Evolutionary conservation across 1,140 invertebrate genomes (phyloP), one percentile per base, ranked within the genome.

Genomic region (Atta colombica): DNA sequence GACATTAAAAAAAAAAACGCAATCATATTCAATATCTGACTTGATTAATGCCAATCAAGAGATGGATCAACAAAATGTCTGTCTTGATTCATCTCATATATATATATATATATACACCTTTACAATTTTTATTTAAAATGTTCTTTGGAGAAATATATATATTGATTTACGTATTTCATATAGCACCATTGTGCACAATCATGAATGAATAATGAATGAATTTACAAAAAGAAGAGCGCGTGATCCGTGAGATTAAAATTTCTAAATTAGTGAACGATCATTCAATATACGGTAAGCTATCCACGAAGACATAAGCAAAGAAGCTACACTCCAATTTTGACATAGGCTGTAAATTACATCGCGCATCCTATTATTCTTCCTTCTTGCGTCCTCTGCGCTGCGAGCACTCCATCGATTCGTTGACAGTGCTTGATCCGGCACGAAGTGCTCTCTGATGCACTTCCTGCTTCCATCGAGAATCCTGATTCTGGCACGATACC

Each of bases 401-500:
- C 53, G 68, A 82, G 68, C 55, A 51, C 80, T 77, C 49, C 45
- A 53, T 85, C 74, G 82, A 78, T 85, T 58, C 82, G 58, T 65
- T 71, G 85, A 82, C 77, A 72, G 49, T 82, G 51, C 85, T 69
- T 69, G 66, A 84, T 84, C 68, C 69, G 69, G 80, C 45, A 72
- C 55, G 68, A 49, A 87, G 78, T 74, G 80, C 80, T 49, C 77
- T 84, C 61, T 25, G 77, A 74, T 87, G 69, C 86, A 84, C 86
- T 87, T 87, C 69, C 80, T 69, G 45, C 68, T 85, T 65, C 66
- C 80, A 84, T 82, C 58, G 78, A 84, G 85, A 65, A 85, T 87
- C 80, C 86, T 87, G 86, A 84, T 84, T 80, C 86, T 72, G 58
- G 31, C 80, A 82, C 86, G 78, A 63, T 87, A 87, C 78, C 86